Conservation (phyloP, 2,113 vertebrate genomes). For the Microcebus murinus region DNA sequence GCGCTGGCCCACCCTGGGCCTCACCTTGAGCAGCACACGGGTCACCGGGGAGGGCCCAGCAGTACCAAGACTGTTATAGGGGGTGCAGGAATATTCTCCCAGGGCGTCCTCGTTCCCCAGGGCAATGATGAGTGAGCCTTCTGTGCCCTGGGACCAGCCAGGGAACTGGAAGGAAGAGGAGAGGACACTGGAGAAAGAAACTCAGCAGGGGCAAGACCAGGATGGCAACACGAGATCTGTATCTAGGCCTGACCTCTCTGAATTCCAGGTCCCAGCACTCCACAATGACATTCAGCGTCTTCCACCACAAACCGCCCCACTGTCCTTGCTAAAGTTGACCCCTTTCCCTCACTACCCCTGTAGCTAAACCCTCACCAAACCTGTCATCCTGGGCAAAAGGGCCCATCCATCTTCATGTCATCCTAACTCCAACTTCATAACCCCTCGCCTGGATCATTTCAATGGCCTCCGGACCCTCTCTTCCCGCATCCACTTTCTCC, state of each 20-base stretch:
- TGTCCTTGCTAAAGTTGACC: background rate
- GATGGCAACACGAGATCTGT: background rate
- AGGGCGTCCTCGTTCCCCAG: constrained; percentile 93
- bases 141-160: constrained; percentile 91
- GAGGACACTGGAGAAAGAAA: background rate
- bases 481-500: no score
- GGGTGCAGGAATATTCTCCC: constrained; percentile 94
- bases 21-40: constrained; percentile 93
- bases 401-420: background rate
- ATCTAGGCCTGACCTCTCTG: background rate
- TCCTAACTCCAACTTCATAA: background rate
- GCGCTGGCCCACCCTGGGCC: background rate
- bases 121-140: constrained; percentile 93
- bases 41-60: constrained; percentile 92
- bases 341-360: background rate
- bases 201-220: background rate
- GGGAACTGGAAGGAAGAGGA: constrained; percentile 86
- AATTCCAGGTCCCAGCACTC: background rate
- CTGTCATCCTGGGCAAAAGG: background rate
- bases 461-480: background rate
- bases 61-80: constrained; percentile 96
- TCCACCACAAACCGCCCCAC: background rate
- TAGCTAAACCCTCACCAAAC: background rate
- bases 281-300: background rate
- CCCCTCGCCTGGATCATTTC: background rate